phyloP scores from a whole-genome alignment of 2,888 invertebrate genomes.

The Anodontia alba region DNA sequence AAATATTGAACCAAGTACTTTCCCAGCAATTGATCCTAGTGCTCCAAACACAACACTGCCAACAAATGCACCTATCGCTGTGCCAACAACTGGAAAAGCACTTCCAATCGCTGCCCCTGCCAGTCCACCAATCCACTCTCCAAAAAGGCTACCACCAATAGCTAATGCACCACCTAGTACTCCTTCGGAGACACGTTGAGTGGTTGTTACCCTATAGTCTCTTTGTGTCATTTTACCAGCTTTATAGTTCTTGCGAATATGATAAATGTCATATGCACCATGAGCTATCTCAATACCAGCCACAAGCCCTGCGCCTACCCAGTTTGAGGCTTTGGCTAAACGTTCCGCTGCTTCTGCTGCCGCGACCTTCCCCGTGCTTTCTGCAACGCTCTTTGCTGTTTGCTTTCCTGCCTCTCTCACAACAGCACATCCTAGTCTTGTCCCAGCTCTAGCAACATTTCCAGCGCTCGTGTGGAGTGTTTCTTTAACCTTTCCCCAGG shows the following conservation, averaged over 20 bases:
- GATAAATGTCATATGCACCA: not conserved
- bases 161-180: constrained; percentile 1
- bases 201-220: constrained; percentile 15
- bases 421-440: not conserved
- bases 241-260: not conserved
- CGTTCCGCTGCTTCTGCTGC: constrained; percentile 12
- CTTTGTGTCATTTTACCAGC: constrained; percentile 1
- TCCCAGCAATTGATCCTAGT: constrained; percentile 22
- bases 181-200: constrained; percentile 24
- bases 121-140: not conserved
- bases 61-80: constrained; percentile 17
- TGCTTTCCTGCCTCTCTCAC: not conserved
- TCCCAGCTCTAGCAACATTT: constrained; percentile 6
- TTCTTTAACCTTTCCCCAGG: constrained; percentile 27
- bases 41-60: constrained; percentile 24
- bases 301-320: constrained; percentile 17
- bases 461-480: not conserved
- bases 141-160: not conserved
- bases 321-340: constrained; percentile 14
- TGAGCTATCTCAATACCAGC: not conserved
- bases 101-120: constrained; percentile 24
- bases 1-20: constrained; percentile 21
- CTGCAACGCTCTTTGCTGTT: not conserved
- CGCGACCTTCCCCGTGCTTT: not conserved
- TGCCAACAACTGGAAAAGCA: not conserved